Evolutionary conservation across 2,797 vertebrate genomes (phyloP).

Genomic region (Myripristis murdjan): DNA sequence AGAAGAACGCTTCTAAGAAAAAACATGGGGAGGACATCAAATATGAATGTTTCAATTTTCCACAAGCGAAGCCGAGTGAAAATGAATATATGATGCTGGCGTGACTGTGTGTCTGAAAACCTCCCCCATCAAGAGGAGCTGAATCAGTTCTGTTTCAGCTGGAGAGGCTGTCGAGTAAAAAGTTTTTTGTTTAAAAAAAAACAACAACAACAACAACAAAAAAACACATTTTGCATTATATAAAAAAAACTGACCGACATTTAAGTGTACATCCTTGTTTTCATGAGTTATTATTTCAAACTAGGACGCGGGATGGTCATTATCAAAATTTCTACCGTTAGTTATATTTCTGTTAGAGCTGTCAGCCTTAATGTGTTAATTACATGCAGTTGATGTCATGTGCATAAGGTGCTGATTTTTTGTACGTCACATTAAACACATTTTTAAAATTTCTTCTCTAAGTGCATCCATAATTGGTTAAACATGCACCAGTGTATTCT

Average conservation of each 20-base stretch:
- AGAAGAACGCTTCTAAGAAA: conserved; percentile 21
- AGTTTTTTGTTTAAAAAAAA: background rate
- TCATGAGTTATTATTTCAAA: background rate
- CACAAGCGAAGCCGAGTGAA: conserved; percentile 36
- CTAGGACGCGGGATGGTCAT: background rate
- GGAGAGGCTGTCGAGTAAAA: conserved; percentile 3
- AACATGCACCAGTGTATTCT: too few species aligned
- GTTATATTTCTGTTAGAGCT: too few species aligned
- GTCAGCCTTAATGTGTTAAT: too few species aligned
- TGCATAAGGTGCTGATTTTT: too few species aligned
- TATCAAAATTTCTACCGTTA: background rate
- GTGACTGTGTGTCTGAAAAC: conserved; percentile 23
- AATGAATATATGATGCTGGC: conserved; percentile 41
- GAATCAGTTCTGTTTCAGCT: background rate
- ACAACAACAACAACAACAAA: too few species aligned
- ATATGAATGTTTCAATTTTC: conserved; percentile 80
- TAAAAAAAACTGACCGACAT: background rate
- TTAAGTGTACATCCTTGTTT: background rate
- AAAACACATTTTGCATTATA: background rate
- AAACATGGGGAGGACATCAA: conserved; percentile 67
- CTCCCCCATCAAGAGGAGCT: conserved; percentile 2
- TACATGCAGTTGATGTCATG: too few species aligned
- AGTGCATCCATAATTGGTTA: too few species aligned
- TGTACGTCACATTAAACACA: too few species aligned
- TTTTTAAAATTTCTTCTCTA: too few species aligned